Evolutionary conservation across 2,113 vertebrate species (phyloP), one percentile per base, ranked within the genome.

Genomic region (Labrus mixtus): DNA sequence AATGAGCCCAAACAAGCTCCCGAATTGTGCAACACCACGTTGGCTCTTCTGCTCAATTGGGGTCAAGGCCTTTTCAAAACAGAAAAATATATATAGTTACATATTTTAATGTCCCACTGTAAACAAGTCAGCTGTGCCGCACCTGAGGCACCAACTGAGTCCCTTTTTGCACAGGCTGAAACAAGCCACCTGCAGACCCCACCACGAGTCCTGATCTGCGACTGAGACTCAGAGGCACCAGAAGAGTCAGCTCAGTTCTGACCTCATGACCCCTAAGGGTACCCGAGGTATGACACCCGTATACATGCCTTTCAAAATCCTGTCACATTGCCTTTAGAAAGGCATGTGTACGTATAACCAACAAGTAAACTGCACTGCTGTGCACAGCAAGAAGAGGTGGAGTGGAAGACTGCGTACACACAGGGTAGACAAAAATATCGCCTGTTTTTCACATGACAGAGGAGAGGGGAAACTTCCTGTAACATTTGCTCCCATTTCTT

Each of bases 171-270:
- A 16, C 84, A 80, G 67, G 83, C 66, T 70, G 37, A 66, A 78
- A 86, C 81, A 82, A 61, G 60, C 65, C 13, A 53, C 56, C 56
- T 64, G 13, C 36, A 76, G 70, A 22, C 56, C 79, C 69, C 68
- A 64, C 69, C 50, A 29, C 20, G 43, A 45, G 22, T 67, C 70
- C 65, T 59, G 78, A 73, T 76, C 76, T 57, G 51, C 78, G 51
- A 41, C 72, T 56, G 80, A 84, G 90, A 89, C 85, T 68, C 11
- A 0, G 66, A 81, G 89, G 90, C 91, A 83, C 88, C 88, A 87
- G 25, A 51, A 41, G 68, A 87, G 73, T 80, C 81, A 58, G 55
- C 63, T 68, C 63, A 37, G 53, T 71, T 60, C 50, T 78, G 70
- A 89, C 82, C 89, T 77, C 66, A 80, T 70, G 75, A 87, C 67